Conservation (phyloP, 2,113 vertebrate genomes). For the Piliocolobus tephrosceles region DNA sequence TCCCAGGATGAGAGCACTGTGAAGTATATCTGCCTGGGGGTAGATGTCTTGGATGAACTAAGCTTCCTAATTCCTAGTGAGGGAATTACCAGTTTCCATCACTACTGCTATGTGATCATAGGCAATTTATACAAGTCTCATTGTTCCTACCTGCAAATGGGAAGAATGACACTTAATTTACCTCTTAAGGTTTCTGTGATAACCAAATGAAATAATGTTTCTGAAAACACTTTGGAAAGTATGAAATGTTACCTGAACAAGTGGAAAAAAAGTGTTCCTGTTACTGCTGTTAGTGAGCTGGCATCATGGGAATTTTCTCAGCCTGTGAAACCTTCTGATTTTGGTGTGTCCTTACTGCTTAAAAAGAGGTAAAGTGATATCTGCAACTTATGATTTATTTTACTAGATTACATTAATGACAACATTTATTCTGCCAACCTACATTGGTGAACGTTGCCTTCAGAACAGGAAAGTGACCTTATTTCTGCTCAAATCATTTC, state of each 20-base stretch:
- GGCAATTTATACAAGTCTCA: not conserved
- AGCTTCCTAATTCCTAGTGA: not conserved
- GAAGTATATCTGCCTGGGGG: not conserved
- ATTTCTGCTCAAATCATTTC: conserved; percentile 8
- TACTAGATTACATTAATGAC: not conserved
- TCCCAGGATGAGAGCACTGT: not conserved
- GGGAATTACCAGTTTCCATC: not conserved
- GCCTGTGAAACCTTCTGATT: not conserved
- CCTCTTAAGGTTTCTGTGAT: not conserved
- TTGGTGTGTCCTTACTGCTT: conserved; percentile 1
- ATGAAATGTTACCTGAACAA: not conserved
- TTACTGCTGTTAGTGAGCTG: not conserved
- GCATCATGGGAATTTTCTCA: not conserved
- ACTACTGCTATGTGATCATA: not conserved
- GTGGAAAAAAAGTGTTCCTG: not conserved
- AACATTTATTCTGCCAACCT: not conserved
- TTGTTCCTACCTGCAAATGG: not conserved
- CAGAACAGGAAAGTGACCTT: conserved; percentile 7
- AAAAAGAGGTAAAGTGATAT: not conserved
- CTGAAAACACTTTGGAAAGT: not conserved
- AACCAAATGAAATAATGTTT: not conserved
- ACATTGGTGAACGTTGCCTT: not conserved
- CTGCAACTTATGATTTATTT: not conserved
- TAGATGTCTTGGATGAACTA: not conserved
- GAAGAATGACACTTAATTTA: not conserved